phyloP scores from a whole-genome alignment of 1,140 invertebrate species.

The Drosophila triauraria region DNA sequence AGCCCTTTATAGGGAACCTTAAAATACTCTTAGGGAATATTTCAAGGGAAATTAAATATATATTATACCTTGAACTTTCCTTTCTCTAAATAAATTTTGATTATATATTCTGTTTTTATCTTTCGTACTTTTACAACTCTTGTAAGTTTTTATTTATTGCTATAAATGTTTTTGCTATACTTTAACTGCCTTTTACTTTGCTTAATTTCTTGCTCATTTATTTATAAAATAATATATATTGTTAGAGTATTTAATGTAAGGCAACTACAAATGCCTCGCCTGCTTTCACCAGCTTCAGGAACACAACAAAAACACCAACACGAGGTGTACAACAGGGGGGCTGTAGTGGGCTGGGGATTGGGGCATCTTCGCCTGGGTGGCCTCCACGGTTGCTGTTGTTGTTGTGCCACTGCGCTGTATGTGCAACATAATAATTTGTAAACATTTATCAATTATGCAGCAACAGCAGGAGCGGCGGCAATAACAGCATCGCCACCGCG shows the following conservation, averaged over 20 bases:
- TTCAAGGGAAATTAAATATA: no score
- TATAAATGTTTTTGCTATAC: no score
- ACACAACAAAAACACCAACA: slow-evolving; percentile 20
- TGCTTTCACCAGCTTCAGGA: slow-evolving; percentile 46
- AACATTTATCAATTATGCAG: slow-evolving; percentile 83
- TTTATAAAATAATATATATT: not conserved
- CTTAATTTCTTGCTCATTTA: not conserved
- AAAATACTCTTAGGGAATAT: not conserved
- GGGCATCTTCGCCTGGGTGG: slow-evolving; percentile 64
- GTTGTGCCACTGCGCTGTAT: slow-evolving; percentile 31
- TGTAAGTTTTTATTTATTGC: no score
- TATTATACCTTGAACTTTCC: no score
- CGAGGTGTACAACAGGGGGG: slow-evolving; percentile 2
- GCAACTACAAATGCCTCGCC: slow-evolving; percentile 10
- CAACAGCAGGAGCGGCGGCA: slow-evolving; percentile 64
- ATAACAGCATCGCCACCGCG: slow-evolving; percentile 39
- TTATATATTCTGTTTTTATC: no score
- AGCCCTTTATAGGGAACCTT: no score
- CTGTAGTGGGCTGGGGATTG: slow-evolving; percentile 7
- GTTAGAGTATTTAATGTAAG: slow-evolving; percentile 12
- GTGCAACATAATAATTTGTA: slow-evolving; percentile 82
- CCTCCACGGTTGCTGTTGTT: slow-evolving; percentile 26
- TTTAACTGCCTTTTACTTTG: not conserved
- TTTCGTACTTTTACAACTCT: no score
- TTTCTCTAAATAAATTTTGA: no score